Evolutionary conservation across 1,140 invertebrate genomes (phyloP).

Genomic region (Drosophila suzukii): DNA sequence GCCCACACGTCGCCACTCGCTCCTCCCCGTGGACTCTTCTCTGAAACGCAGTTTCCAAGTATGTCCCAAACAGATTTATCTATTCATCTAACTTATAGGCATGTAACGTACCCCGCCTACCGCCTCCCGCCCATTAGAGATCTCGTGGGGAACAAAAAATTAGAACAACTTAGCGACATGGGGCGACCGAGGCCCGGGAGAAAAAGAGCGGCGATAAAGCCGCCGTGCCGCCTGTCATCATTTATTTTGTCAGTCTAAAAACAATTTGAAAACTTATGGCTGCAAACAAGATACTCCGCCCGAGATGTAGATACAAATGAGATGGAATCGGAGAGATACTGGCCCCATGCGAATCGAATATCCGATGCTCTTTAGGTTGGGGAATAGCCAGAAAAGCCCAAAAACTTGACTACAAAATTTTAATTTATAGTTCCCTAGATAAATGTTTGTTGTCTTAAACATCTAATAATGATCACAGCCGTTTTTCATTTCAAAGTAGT

Average conservation of each 20-base stretch:
- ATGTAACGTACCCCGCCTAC: conserved; percentile 16
- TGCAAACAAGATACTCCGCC: conserved; percentile 70
- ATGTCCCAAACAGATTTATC: conserved; percentile 50
- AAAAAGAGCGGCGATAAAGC: conserved; percentile 56
- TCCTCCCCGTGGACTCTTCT: conserved; percentile 20
- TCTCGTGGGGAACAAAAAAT: conserved; percentile 70
- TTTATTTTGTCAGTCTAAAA: conserved; percentile 82
- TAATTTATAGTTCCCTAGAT: conserved; percentile 15
- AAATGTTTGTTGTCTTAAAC: neutral
- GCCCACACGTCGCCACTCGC: conserved; percentile 35
- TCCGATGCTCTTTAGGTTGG: conserved; percentile 42
- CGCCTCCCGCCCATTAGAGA: conserved; percentile 21
- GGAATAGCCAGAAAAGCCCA: neutral
- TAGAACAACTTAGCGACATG: conserved; percentile 76
- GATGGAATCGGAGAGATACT: conserved; percentile 47
- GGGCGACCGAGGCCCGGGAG: conserved; percentile 21
- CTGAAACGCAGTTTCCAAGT: conserved; percentile 53
- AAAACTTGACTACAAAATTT: conserved; percentile 13
- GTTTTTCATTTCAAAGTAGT: neutral
- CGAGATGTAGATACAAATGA: conserved; percentile 73
- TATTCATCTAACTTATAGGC: conserved; percentile 55
- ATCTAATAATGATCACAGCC: conserved; percentile 3
- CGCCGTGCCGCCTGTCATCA: conserved; percentile 77
- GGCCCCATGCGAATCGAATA: conserved; percentile 37
- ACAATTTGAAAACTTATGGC: conserved; percentile 77